Percentiles rank a stretch among this genome's conserved stretches.
phyloP scores from a whole-genome alignment of 2,888 invertebrate species.

The Harpalus rubripes region DNA sequence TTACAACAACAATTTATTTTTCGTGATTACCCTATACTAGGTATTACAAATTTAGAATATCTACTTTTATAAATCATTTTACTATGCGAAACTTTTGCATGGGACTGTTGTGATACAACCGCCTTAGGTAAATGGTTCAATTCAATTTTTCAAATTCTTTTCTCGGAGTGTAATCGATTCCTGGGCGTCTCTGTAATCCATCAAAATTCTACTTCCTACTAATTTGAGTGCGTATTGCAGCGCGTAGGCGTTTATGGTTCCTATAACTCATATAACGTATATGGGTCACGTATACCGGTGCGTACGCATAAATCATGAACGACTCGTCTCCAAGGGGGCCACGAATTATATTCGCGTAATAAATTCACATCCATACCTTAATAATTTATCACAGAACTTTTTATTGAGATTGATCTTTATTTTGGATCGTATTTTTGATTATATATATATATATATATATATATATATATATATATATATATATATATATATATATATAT shows the following conservation, averaged over 20 bases:
- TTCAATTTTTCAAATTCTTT: neutral
- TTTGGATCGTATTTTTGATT: neutral
- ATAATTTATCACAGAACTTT: neutral
- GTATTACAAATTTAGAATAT: too few species aligned
- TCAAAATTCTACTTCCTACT: neutral
- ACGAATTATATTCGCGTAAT: neutral
- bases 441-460: neutral
- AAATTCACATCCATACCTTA: neutral
- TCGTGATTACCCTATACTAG: too few species aligned
- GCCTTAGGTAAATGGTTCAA: too few species aligned
- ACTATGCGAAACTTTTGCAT: too few species aligned
- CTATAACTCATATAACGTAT: conserved; percentile 51
- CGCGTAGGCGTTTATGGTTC: neutral
- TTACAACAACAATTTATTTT: too few species aligned
- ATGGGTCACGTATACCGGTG: conserved; percentile 45
- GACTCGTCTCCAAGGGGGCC: conserved; percentile 28
- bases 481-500: too few species aligned
- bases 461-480: too few species aligned
- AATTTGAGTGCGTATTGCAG: neutral
- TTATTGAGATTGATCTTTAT: conserved; percentile 3
- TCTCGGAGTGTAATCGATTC: neutral
- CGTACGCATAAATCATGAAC: conserved; percentile 33
- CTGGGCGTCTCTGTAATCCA: neutral
- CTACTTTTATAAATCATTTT: too few species aligned
- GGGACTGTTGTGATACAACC: too few species aligned